These are phyloP conservation scores for Crossocerus cetratus DNA, from an alignment of 2,888 invertebrate species.

Conservation along the genomic window DNA sequence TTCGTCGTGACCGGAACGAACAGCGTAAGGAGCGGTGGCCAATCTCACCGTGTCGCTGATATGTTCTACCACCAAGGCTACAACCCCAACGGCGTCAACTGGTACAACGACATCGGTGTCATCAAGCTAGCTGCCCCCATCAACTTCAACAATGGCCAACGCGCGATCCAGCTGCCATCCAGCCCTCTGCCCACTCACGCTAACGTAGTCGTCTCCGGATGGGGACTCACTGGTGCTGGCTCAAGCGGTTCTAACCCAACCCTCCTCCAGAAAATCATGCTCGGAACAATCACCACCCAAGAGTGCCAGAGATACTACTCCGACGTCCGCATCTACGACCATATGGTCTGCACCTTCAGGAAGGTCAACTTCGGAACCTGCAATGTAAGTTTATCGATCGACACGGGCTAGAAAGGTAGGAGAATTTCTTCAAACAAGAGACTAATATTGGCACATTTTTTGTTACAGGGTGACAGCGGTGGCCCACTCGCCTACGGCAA, in stretches of 20 bases:
- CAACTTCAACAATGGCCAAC: constrained; percentile 13
- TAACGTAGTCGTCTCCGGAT: constrained; percentile 27
- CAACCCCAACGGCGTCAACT: background rate
- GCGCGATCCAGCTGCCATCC: constrained; percentile 1
- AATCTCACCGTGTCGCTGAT: background rate
- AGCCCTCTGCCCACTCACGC: background rate
- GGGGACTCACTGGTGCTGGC: constrained; percentile 21
- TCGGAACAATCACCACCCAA: constrained; percentile 13
- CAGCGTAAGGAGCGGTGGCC: constrained; percentile 23
- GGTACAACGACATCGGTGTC: constrained; percentile 38
- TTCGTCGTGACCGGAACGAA: constrained; percentile 22
- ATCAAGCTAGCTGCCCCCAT: constrained; percentile 33
- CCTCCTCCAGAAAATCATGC: constrained; percentile 18
- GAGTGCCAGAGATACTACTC: background rate
- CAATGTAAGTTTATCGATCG: constrained; percentile 26
- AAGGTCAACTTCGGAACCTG: constrained; percentile 25
- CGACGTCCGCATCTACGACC: background rate
- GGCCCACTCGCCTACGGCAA: constrained; percentile 36
- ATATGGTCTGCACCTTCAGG: constrained; percentile 32
- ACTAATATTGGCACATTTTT: background rate
- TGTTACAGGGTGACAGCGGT: constrained; percentile 44
- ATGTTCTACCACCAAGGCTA: constrained; percentile 13
- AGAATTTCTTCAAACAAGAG: background rate
- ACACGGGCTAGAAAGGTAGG: background rate
- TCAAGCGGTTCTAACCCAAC: background rate